These are phyloP conservation scores for Drosophila sp. DNA, from an alignment of 1,140 invertebrate species.

Conservation along the genomic window DNA sequence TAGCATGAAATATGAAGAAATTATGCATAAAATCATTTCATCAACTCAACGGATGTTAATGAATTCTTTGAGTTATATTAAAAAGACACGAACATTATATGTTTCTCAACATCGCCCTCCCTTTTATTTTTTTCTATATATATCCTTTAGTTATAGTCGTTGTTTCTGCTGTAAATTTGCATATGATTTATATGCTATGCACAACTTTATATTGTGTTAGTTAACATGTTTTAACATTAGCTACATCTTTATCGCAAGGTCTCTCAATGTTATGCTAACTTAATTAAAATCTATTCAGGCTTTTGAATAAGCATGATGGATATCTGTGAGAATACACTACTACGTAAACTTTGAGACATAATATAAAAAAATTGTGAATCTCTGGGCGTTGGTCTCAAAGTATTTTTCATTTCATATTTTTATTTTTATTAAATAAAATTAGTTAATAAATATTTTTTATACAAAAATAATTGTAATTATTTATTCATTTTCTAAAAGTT, in stretches of 20 bases:
- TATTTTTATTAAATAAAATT: no score
- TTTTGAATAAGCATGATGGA: no score
- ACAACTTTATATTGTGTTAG: not conserved
- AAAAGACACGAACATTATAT: conserved; percentile 4
- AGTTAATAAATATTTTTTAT: no score
- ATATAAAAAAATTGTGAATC: no score
- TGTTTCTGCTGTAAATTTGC: not conserved
- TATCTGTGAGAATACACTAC: no score
- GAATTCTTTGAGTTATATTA: conserved; percentile 11
- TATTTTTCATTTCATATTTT: no score
- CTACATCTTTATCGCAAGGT: not conserved
- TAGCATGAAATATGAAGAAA: conserved; percentile 28
- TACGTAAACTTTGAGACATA: no score
- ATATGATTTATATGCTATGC: conserved; percentile 1
- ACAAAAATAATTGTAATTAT: no score
- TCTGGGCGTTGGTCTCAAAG: no score
- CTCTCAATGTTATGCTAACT: no score
- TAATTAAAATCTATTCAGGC: no score
- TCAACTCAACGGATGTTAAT: conserved; percentile 26
- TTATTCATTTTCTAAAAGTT: no score
- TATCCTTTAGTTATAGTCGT: not conserved
- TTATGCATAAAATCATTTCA: conserved; percentile 38
- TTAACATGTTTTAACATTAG: conserved; percentile 1
- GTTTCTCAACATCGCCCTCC: not conserved
- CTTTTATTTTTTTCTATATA: not conserved